Evolutionary conservation across 92 coral and sea anemone species (phyloP).

Genomic region (Siderastrea radians): DNA sequence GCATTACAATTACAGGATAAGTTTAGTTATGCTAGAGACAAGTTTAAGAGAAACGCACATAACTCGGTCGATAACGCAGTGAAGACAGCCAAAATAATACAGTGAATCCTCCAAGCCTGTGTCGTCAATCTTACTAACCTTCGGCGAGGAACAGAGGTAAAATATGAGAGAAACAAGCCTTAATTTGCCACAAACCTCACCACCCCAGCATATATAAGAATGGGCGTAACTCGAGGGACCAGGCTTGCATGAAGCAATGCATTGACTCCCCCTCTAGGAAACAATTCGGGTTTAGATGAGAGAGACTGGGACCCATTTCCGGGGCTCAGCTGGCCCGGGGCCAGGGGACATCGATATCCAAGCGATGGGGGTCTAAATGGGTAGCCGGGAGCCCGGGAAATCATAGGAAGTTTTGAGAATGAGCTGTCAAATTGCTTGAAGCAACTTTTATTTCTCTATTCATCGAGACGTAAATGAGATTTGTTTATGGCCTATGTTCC

Average conservation of each 20-base stretch:
- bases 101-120: not conserved
- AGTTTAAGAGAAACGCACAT: not conserved
- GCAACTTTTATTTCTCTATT: too few relatives aligned
- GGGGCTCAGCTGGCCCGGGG: not conserved
- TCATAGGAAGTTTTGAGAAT: too few relatives aligned
- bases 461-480: not conserved
- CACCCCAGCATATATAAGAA: slow-evolving; percentile 7
- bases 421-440: too few relatives aligned
- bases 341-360: too few relatives aligned
- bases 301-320: slow-evolving; percentile 40
- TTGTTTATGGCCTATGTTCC: not conserved
- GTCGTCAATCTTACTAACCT: slow-evolving; percentile 10
- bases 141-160: not conserved
- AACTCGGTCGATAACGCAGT: not conserved
- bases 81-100: not conserved
- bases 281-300: not conserved
- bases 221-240: slow-evolving; percentile 47
- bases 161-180: slow-evolving; percentile 13
- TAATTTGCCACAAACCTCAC: not conserved
- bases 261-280: slow-evolving; percentile 38
- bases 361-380: not conserved
- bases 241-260: slow-evolving; percentile 16
- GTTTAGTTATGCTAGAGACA: not conserved
- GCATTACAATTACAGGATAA: slow-evolving; percentile 23
- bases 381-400: too few relatives aligned